Conservation (phyloP, 2,888 invertebrate genomes). For the Cheilosia scutellata region DNA sequence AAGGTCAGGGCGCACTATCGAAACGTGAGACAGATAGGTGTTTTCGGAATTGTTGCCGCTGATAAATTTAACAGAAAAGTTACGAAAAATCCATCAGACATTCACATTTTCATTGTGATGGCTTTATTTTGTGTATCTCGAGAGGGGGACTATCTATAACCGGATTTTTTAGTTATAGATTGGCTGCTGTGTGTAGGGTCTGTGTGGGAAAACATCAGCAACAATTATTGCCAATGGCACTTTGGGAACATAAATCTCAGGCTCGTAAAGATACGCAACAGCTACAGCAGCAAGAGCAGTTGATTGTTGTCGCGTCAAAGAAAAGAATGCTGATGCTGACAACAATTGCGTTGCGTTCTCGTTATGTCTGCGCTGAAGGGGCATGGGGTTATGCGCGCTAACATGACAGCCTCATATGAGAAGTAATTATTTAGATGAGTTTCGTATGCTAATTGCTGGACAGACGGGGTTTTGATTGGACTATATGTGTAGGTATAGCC, state of each 20-base stretch:
- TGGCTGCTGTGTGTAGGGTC: neutral
- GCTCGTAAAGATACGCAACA: conserved; percentile 38
- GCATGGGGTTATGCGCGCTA: conserved; percentile 46
- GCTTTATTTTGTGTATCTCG: conserved; percentile 56
- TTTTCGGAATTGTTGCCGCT: conserved; percentile 36
- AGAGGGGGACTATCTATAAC: conserved; percentile 57
- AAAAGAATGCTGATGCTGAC: conserved; percentile 33
- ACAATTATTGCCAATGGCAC: conserved; percentile 54
- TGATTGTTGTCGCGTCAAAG: conserved; percentile 31
- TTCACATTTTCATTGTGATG: conserved; percentile 44
- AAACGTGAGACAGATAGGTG: conserved; percentile 50
- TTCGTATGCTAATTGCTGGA: conserved; percentile 72
- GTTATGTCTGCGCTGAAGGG: conserved; percentile 7
- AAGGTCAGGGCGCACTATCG: conserved; percentile 59
- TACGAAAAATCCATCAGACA: conserved; percentile 34
- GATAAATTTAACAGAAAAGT: conserved; percentile 43
- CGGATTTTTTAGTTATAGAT: conserved; percentile 52
- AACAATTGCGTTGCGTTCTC: conserved; percentile 60
- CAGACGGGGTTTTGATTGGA: conserved; percentile 63
- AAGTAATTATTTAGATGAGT: conserved; percentile 72
- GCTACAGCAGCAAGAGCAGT: conserved; percentile 22
- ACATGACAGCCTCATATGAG: conserved; percentile 71
- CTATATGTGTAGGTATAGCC: neutral
- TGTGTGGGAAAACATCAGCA: conserved; percentile 62
- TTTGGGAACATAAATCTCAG: conserved; percentile 37